Conservation (phyloP, 2,797 vertebrate genomes). For the Hapalemur alaotrensis region DNA sequence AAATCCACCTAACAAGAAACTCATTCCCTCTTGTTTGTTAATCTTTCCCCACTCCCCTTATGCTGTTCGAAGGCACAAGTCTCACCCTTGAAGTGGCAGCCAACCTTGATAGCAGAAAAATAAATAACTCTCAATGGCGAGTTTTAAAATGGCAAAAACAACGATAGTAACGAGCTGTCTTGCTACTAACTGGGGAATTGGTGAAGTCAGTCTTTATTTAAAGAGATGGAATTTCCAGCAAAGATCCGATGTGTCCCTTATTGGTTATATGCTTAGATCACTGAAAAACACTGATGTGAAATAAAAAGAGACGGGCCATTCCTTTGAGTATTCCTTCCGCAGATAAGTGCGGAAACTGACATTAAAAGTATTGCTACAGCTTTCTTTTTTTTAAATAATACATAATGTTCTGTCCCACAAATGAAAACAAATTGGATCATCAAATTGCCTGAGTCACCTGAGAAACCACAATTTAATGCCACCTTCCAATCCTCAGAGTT, state of each 20-base stretch:
- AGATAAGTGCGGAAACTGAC: neutral
- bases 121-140: neutral
- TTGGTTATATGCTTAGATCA: neutral
- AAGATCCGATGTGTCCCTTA: neutral
- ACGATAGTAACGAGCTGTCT: neutral
- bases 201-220: neutral
- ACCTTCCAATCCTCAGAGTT: slow-evolving; percentile 52
- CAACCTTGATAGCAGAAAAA: neutral
- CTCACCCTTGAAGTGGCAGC: neutral
- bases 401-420: neutral
- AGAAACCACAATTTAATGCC: slow-evolving; percentile 46
- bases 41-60: neutral
- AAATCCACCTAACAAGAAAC: neutral
- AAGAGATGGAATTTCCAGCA: neutral
- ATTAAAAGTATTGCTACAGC: neutral
- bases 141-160: neutral
- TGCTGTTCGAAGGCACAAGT: neutral
- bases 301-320: neutral
- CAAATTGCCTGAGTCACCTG: slow-evolving; percentile 53
- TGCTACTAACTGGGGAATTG: neutral
- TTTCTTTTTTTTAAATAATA: neutral
- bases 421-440: slow-evolving; percentile 61
- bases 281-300: neutral
- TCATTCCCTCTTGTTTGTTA: neutral
- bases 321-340: neutral